Evolutionary conservation across 2,797 vertebrate genomes (phyloP), one percentile per base, ranked within the genome.

Genomic region (Aeoliscus strigatus): DNA sequence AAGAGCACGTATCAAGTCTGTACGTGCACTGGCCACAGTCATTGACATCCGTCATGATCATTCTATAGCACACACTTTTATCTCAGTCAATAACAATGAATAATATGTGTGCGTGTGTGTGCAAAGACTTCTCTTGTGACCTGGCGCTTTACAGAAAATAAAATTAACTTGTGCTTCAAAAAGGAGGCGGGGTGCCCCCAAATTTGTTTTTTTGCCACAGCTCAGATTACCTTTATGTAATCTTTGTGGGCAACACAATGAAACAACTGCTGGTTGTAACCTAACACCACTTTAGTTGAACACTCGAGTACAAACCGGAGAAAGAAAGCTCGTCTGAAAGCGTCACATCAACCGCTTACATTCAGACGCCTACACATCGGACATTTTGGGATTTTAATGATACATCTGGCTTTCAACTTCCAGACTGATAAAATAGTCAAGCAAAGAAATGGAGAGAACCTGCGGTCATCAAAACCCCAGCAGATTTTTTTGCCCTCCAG

Each of bases 321-420:
- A 30, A 50, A 43, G 14, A 51, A 37, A n/a, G n/a, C n/a, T n/a
- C n/a, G n/a, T n/a, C n/a, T n/a, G n/a, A 23, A 70, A 60, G 31
- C 39, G 69, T 62, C 61, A 77, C 53, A 51, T 8, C 52, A 30
- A 39, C 3, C 14, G 32, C 51, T 67, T 15, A 29, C 73, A 52
- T 66, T 60, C 55, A n/a, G 14, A 58, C 39, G 56, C 67, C 61
- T 47, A 77, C 69, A 62, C 37, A 38, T 37, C 16, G 14, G 38
- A 51, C 36, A 15, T 76, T 73, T 58, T 51, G 38, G 60, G 56
- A 75, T 53, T 66, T 62, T 75, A 81, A 76, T 77, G 17, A 80
- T 29, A 78, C 4, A 38, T 53, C n/a, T 30, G 37, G 46, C 54
- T 61, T 60, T 30, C n/a, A 41, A 47, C 27, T 44, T 27, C 50